phyloP scores from a whole-genome alignment of 2,797 vertebrate species.

The Falco naumanni region DNA sequence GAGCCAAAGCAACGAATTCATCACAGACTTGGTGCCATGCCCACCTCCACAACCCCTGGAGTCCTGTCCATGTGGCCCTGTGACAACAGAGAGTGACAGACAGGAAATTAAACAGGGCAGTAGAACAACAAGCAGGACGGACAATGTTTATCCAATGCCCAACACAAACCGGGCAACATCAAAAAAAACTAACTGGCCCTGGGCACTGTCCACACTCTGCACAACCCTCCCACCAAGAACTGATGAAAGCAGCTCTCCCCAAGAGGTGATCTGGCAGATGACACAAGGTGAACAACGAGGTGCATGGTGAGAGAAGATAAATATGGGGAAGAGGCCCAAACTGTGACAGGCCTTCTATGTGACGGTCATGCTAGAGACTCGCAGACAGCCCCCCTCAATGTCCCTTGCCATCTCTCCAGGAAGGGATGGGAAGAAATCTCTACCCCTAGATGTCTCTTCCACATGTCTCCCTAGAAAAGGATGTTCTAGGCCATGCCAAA shows the following conservation, averaged over 20 bases:
- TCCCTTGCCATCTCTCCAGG: neutral
- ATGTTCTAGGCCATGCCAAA: constrained; percentile 36
- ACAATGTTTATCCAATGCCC: neutral
- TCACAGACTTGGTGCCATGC: neutral
- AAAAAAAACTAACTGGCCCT: neutral
- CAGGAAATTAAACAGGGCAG: neutral
- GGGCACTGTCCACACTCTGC: neutral
- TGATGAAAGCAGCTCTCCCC: neutral
- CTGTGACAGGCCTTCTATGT: neutral
- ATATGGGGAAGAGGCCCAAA: neutral
- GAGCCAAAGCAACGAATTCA: neutral
- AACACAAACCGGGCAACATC: neutral
- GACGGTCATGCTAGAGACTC: neutral
- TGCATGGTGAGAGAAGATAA: neutral
- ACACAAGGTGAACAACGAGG: neutral
- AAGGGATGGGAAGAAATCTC: neutral
- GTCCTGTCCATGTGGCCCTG: neutral
- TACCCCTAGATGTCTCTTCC: neutral
- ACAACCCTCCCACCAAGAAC: neutral
- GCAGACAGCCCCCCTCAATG: neutral
- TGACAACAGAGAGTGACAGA: neutral
- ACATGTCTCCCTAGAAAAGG: neutral
- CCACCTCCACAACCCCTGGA: neutral
- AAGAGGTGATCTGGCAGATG: neutral
- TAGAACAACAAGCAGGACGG: neutral